These are phyloP conservation scores for Dromococcyx pavoninus DNA, from an alignment of 2,797 vertebrate genomes.

Conservation along the genomic window DNA sequence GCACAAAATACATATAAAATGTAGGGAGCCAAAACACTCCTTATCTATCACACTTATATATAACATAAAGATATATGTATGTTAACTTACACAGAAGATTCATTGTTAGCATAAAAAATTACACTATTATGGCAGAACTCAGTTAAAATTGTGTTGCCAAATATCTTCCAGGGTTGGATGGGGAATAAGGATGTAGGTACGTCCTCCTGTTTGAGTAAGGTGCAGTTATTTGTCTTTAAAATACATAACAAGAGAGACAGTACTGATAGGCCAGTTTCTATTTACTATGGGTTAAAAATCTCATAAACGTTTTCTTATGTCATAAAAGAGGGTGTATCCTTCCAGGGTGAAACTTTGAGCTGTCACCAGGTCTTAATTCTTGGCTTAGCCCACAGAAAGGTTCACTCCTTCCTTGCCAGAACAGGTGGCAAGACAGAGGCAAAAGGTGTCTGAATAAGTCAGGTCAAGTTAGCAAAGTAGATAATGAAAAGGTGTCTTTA, in stretches of 20 bases:
- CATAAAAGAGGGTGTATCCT: background rate
- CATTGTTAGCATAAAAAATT: background rate
- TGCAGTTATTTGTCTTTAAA: background rate
- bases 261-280: background rate
- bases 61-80: background rate
- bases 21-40: background rate
- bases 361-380: background rate
- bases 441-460: background rate
- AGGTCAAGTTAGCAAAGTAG: background rate
- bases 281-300: background rate
- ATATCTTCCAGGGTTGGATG: background rate
- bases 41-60: background rate
- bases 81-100: background rate
- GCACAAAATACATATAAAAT: background rate
- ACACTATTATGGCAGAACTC: too few relatives aligned
- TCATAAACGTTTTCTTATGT: background rate
- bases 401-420: background rate
- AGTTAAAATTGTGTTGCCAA: background rate
- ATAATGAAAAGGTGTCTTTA: background rate
- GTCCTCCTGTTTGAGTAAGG: background rate
- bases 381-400: background rate
- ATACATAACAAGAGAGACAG: background rate
- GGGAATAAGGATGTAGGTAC: background rate
- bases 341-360: background rate
- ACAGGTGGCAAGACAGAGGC: background rate